These are phyloP conservation scores for Tetrao urogallus DNA, from an alignment of 2,113 vertebrate genomes.

Conservation along the genomic window DNA sequence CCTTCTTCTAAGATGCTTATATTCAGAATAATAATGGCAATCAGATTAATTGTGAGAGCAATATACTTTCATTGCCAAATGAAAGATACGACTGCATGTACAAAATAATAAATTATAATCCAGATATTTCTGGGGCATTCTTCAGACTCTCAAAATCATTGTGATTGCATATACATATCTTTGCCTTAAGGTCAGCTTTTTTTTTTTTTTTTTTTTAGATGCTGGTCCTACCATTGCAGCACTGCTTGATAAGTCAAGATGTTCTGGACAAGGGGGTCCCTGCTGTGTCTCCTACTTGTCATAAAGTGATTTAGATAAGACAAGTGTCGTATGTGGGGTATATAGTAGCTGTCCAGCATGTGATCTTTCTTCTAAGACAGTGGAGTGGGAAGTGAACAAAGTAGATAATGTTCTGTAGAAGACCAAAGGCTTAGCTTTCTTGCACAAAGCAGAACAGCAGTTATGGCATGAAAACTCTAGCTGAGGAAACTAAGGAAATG, in stretches of 20 bases:
- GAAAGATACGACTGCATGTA: neutral
- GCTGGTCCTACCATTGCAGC: neutral
- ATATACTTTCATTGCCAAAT: conserved; percentile 23
- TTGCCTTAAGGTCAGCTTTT: neutral
- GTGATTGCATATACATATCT: neutral
- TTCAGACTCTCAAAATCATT: neutral
- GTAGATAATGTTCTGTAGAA: neutral
- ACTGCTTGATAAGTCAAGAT: neutral
- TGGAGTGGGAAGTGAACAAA: neutral
- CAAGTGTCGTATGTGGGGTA: neutral
- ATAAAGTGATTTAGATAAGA: neutral
- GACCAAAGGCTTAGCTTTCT: neutral
- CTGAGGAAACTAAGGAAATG: neutral
- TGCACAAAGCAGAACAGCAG: neutral
- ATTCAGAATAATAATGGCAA: conserved; percentile 5
- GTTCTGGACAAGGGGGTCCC: neutral
- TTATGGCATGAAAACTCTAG: neutral
- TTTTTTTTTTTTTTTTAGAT: too few species aligned
- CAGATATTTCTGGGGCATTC: neutral
- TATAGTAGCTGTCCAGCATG: neutral
- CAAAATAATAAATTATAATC: neutral
- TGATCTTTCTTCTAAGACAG: neutral
- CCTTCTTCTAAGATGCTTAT: neutral
- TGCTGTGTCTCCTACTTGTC: neutral
- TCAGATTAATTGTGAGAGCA: conserved; percentile 22